Evolutionary conservation across 2,113 vertebrate genomes (phyloP), one percentile per base, ranked within the genome.

Genomic region (Microcebus murinus): DNA sequence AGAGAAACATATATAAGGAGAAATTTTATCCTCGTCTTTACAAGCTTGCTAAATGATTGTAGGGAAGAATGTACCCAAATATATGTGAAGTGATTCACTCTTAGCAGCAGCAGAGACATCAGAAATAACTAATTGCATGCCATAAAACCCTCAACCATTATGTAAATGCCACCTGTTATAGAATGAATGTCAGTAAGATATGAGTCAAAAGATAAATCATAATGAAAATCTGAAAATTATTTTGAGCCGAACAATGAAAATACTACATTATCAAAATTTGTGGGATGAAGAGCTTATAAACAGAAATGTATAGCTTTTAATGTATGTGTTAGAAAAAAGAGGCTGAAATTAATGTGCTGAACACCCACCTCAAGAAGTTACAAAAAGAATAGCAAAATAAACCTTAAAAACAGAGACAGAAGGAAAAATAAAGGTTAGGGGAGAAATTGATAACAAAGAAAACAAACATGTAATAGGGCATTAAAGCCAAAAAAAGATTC

Each of bases 221-320:
- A 94, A 90, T 36, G 20, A 93, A 92, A 94, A n/a, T 63, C 48
- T 87, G 71, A 88, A 77, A 81, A 92, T 65, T 76, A 89, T 68
- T 87, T 85, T 59, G 36, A 92, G 59, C 48, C 80, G 20, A 92
- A 87, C 67, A 91, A 85, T 63, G 27, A 82, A 95, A 94, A 74
- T 39, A 74, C 12, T 48, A 63, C 6, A 67, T 31, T 31, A 79
- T 52, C 27, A 61, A 76, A 95, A 90, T 59, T 17, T 87, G 63
- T 55, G 25, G 42, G 18, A 65, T 70, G 4, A 34, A 87, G 34
- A 90, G 94, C 39, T 74, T 76, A 14, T 27, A 59, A 71, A 77
- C 8, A 88, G 87, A 91, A 95, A 93, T 57, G 31, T 20, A 55
- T 59, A 77, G n/a, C 55, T 70, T 92, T 92, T 94, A 87, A 87